Evolutionary conservation across 2,797 vertebrate species (phyloP).

Genomic region (Lepilemur septentrionalis): DNA sequence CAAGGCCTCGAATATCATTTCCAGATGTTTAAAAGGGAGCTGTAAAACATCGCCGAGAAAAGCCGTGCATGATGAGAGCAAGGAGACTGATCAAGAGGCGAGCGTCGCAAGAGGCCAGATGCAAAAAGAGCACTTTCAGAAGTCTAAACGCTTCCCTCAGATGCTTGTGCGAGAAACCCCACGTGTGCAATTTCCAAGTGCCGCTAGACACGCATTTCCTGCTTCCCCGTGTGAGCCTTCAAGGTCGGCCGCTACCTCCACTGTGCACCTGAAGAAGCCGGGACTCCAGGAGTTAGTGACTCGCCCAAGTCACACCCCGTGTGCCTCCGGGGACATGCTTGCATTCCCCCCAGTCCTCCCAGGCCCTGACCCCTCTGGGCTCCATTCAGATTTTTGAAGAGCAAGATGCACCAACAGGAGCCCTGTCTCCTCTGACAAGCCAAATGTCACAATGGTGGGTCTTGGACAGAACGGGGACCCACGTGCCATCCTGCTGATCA

Average conservation of each 20-base stretch:
- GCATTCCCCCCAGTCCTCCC: neutral
- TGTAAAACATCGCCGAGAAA: neutral
- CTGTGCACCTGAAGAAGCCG: neutral
- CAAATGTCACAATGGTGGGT: neutral
- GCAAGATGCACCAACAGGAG: too few relatives aligned
- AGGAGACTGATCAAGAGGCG: neutral
- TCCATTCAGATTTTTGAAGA: neutral
- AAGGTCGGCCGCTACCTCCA: accelerated
- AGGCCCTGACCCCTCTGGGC: neutral
- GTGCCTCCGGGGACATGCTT: neutral
- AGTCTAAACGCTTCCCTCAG: neutral
- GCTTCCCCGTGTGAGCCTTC: neutral
- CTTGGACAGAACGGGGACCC: neutral
- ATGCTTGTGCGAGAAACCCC: accelerated
- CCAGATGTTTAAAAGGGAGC: neutral
- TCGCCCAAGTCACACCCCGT: neutral
- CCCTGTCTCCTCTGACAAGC: neutral
- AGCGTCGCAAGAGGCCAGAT: accelerated
- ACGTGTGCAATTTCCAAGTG: accelerated
- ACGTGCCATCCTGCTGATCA: too few relatives aligned
- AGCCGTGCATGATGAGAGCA: accelerated
- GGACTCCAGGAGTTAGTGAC: neutral
- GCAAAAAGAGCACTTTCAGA: neutral
- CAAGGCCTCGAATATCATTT: neutral
- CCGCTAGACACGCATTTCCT: accelerated